Conservation (phyloP, 1,140 invertebrate genomes). For the Solenopsis invicta region DNA sequence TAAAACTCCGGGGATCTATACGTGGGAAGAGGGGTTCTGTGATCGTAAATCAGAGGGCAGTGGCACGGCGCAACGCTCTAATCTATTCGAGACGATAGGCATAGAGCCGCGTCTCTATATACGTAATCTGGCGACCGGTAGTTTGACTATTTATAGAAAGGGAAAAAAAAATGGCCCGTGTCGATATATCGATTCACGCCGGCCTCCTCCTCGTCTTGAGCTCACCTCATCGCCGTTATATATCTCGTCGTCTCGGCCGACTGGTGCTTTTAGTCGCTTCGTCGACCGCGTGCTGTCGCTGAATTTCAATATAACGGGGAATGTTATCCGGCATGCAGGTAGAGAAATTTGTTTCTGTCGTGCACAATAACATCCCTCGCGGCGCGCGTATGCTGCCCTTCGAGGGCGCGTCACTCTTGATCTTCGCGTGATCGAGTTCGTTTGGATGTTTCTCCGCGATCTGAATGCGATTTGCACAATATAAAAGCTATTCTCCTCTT, state of each 20-base stretch:
- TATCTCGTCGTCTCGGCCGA: conserved; percentile 37
- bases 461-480: conserved; percentile 30
- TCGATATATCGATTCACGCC: conserved; percentile 76
- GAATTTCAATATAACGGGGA: conserved; percentile 66
- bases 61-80: conserved; percentile 52
- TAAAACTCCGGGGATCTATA: conserved; percentile 5
- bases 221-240: conserved; percentile 10
- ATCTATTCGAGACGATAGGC: conserved; percentile 66
- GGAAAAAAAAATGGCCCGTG: conserved; percentile 74
- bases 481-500: conserved; percentile 4
- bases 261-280: conserved; percentile 56
- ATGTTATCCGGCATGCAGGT: conserved; percentile 3
- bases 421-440: conserved; percentile 35
- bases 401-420: conserved; percentile 24
- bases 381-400: not conserved
- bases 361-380: not conserved
- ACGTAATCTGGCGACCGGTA: conserved; percentile 72
- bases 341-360: conserved; percentile 41
- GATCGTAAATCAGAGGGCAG: conserved; percentile 71
- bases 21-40: conserved; percentile 69
- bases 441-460: conserved; percentile 19
- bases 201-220: conserved; percentile 67
- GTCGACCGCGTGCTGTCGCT: conserved; percentile 46
- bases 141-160: conserved; percentile 76
- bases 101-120: conserved; percentile 46